phyloP scores from a whole-genome alignment of 2,797 vertebrate species.

The Sebastiscus tertius region DNA sequence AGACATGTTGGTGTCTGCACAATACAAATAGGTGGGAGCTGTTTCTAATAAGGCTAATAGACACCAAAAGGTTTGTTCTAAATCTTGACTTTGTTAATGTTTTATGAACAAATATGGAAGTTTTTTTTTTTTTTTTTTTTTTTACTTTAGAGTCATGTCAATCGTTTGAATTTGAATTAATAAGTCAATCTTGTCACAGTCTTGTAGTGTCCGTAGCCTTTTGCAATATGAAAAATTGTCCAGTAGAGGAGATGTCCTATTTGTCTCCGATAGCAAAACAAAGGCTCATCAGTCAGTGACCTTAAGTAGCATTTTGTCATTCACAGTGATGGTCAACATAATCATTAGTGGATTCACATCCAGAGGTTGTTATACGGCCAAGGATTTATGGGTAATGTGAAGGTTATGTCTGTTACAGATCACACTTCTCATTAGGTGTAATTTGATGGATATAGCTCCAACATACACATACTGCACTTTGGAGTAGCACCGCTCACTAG shows the following conservation, averaged over 20 bases:
- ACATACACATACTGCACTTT: not conserved
- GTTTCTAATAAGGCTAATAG: not conserved
- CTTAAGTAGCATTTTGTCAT: constrained; percentile 1
- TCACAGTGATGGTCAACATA: constrained; percentile 13
- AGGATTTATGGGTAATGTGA: constrained; percentile 12
- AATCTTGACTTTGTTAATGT: not conserved
- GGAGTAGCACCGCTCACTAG: not conserved
- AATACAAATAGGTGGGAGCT: not conserved
- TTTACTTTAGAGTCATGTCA: not conserved
- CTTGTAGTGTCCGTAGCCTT: constrained; percentile 46
- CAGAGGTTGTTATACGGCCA: not conserved
- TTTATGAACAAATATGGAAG: no score
- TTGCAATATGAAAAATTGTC: constrained; percentile 63
- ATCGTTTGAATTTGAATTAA: not conserved
- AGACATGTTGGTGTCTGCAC: not conserved
- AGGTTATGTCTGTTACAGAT: constrained; percentile 12
- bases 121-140: not conserved
- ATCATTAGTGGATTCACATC: not conserved
- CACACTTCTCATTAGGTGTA: constrained; percentile 2
- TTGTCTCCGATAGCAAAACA: constrained; percentile 1
- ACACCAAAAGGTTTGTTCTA: constrained; percentile 32
- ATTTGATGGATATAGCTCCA: constrained; percentile 1
- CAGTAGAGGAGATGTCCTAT: constrained; percentile 68
- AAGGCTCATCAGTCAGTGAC: constrained; percentile 16
- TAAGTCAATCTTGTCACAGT: not conserved